Percentiles rank a stretch among this genome's conserved stretches.
Conservation (phyloP, 2,113 vertebrate species). For the Hiodon tergisus region DNA sequence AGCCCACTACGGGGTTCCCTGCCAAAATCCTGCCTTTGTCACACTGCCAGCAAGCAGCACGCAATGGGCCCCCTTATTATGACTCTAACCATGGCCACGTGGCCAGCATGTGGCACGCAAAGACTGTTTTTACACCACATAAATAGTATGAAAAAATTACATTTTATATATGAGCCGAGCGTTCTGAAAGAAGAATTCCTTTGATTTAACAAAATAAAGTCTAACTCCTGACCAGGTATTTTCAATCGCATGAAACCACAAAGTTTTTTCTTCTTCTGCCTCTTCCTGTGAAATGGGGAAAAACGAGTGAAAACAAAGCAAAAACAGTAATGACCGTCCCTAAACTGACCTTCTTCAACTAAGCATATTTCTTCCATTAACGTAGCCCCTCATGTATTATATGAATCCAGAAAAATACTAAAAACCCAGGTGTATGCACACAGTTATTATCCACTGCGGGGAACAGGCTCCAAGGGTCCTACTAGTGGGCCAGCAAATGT, state of each 20-base stretch:
- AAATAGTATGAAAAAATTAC: slow-evolving; percentile 17
- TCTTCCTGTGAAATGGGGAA: background rate
- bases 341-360: slow-evolving; percentile 12
- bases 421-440: slow-evolving; percentile 33
- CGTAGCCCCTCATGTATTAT: slow-evolving; percentile 30
- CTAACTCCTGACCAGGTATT: background rate
- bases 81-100: slow-evolving; percentile 26
- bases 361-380: slow-evolving; percentile 33
- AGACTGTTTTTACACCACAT: slow-evolving; percentile 15
- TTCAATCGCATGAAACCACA: background rate
- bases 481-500: slow-evolving; percentile 13
- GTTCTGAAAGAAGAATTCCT: slow-evolving; percentile 28
- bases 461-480: slow-evolving; percentile 43
- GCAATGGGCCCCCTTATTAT: slow-evolving; percentile 8
- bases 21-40: slow-evolving; percentile 26
- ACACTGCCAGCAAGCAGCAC: slow-evolving; percentile 26
- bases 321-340: background rate
- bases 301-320: background rate
- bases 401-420: slow-evolving; percentile 5
- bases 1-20: background rate
- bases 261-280: background rate
- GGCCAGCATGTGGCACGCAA: slow-evolving; percentile 24
- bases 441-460: slow-evolving; percentile 38
- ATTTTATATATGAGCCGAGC: slow-evolving; percentile 15
- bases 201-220: slow-evolving; percentile 27